Percentiles rank a stretch among this genome's conserved stretches.
Conservation (phyloP, 2,113 vertebrate species). For the Quiscalus mexicanus region DNA sequence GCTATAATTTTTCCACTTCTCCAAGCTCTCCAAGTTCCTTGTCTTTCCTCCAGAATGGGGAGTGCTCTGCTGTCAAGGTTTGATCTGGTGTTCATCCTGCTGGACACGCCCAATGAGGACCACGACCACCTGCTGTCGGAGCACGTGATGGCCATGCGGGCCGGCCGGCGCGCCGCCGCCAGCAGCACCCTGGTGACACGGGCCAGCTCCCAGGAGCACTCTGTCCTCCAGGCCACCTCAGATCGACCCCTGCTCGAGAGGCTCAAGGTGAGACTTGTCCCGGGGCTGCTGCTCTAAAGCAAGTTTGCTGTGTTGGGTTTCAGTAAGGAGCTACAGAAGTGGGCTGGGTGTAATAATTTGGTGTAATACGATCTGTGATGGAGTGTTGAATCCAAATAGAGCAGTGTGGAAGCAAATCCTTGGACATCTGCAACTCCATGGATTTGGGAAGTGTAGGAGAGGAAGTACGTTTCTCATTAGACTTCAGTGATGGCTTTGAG, state of each 20-base stretch:
- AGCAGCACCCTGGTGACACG: constrained; percentile 77
- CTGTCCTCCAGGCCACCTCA: constrained; percentile 82
- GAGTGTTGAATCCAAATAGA: not conserved
- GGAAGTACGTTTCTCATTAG: not conserved
- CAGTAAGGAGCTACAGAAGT: not conserved
- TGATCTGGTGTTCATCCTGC: constrained; percentile 94
- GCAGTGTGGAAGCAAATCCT: not conserved
- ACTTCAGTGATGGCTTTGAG: not conserved
- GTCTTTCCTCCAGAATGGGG: constrained; percentile 84
- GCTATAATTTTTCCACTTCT: not conserved
- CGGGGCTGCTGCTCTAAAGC: not conserved
- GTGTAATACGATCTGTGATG: fast-evolving
- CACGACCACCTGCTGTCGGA: constrained; percentile 93
- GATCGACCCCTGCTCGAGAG: constrained; percentile 86
- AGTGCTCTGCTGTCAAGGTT: constrained; percentile 94
- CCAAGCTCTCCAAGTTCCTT: not conserved
- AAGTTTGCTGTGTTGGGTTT: not conserved
- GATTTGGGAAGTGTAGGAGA: not conserved
- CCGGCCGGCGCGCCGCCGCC: constrained; percentile 73
- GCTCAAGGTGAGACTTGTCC: constrained; percentile 80
- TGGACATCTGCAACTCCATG: not conserved
- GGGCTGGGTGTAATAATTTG: not conserved
- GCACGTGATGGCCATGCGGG: constrained; percentile 91
- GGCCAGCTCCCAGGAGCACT: constrained; percentile 69
- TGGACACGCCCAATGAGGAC: constrained; percentile 94